These are phyloP conservation scores for Polypterus senegalus DNA, from an alignment of 2,113 vertebrate genomes.

Conservation along the genomic window DNA sequence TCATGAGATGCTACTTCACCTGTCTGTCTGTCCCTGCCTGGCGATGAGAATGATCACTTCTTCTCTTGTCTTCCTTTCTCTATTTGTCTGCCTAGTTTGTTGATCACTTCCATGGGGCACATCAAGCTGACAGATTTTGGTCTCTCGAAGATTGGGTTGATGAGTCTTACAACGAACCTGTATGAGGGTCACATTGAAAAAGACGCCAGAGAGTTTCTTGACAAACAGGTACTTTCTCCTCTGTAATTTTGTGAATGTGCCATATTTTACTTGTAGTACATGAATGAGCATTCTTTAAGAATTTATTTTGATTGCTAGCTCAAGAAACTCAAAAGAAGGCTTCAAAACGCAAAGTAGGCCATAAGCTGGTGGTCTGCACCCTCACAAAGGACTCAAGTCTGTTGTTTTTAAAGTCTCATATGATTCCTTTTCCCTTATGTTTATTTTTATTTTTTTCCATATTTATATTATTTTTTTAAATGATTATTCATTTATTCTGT, in stretches of 20 bases:
- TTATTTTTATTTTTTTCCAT: too few relatives aligned
- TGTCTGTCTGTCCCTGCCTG: not conserved
- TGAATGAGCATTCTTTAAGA: too few relatives aligned
- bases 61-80: constrained; percentile 9
- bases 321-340: too few relatives aligned
- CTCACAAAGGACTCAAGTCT: too few relatives aligned
- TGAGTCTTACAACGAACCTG: constrained; percentile 93
- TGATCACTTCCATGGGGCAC: constrained; percentile 95
- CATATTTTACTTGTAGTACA: too few relatives aligned
- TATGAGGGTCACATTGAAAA: constrained; percentile 97
- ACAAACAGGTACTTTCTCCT: constrained; percentile 70
- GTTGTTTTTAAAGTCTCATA: too few relatives aligned
- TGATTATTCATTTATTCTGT: too few relatives aligned
- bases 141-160: constrained; percentile 91
- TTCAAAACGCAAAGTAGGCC: too few relatives aligned
- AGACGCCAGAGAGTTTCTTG: constrained; percentile 86
- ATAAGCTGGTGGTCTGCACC: too few relatives aligned
- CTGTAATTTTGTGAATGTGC: not conserved
- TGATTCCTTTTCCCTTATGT: too few relatives aligned
- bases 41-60: not conserved
- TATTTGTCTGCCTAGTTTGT: constrained; percentile 52
- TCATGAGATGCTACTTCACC: not conserved
- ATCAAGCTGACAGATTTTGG: constrained; percentile 96
- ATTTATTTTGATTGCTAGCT: too few relatives aligned
- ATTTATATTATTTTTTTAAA: too few relatives aligned